Evolutionary conservation across 2,888 invertebrate genomes (phyloP).

Genomic region (Sicus ferrugineus): DNA sequence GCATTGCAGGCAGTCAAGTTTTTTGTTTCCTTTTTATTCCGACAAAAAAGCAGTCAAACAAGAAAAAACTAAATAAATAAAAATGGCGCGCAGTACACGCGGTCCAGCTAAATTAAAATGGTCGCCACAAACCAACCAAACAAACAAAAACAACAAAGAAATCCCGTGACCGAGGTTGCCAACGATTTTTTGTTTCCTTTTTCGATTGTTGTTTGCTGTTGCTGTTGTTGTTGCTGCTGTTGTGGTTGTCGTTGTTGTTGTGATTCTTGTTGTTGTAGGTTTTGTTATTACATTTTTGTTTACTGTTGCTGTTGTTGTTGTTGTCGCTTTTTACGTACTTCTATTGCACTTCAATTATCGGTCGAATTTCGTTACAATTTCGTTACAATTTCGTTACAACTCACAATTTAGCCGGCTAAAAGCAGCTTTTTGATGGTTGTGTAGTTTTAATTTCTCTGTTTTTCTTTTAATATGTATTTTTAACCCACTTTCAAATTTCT

Average conservation of each 20-base stretch:
- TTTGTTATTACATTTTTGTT: too few species aligned
- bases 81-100: slow-evolving; percentile 5
- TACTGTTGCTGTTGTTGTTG: too few species aligned
- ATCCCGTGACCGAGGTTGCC: slow-evolving; percentile 11
- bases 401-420: too few species aligned
- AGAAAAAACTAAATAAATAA: slow-evolving; percentile 10
- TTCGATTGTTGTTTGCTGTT: neutral
- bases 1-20: slow-evolving; percentile 25
- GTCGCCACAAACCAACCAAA: neutral
- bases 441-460: too few species aligned
- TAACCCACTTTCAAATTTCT: too few species aligned
- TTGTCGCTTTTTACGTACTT: too few species aligned
- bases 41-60: neutral
- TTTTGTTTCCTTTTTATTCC: neutral
- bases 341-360: too few species aligned
- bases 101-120: slow-evolving; percentile 15
- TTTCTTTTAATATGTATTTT: too few species aligned
- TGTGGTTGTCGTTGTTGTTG: slow-evolving; percentile 6
- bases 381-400: too few species aligned
- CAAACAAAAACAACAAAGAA: neutral
- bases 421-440: too few species aligned
- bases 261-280: neutral
- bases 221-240: neutral
- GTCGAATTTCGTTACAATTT: too few species aligned
- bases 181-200: slow-evolving; percentile 1